Percentiles rank a stretch among this genome's conserved stretches.
Conservation (phyloP, 2,113 vertebrate genomes). For the Mesembrinibis cayennensis region DNA sequence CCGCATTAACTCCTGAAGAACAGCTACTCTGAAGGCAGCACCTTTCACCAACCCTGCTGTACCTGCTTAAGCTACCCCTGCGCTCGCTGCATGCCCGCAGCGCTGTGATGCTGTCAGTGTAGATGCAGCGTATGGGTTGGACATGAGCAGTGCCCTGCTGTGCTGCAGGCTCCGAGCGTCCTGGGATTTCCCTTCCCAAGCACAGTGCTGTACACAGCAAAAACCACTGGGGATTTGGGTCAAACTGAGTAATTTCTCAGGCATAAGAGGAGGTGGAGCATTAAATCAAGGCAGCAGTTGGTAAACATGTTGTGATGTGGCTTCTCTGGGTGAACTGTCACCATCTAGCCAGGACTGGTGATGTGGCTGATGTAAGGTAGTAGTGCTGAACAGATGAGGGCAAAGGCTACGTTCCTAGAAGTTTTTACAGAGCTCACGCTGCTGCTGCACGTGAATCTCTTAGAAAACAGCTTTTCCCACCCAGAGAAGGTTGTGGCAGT, state of each 20-base stretch:
- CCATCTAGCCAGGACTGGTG: neutral
- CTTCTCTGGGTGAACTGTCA: neutral
- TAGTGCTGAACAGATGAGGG: neutral
- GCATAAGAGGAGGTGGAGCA: neutral
- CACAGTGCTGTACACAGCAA: neutral
- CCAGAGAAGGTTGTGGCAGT: neutral
- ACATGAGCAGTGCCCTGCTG: accelerated
- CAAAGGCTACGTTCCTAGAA: neutral
- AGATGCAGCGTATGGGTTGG: accelerated
- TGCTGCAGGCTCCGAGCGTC: accelerated
- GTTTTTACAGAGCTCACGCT: neutral
- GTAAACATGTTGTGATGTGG: neutral
- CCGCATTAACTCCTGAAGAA: neutral
- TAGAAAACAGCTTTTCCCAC: neutral
- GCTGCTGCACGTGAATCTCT: neutral
- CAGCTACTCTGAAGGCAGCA: neutral
- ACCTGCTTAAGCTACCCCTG: neutral
- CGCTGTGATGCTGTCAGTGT: accelerated
- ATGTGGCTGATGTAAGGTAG: neutral
- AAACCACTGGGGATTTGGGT: neutral
- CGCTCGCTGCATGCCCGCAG: accelerated
- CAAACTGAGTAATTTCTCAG: neutral
- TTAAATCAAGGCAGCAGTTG: neutral
- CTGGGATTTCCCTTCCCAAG: neutral
- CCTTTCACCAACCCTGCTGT: neutral